Evolutionary conservation across 2,888 invertebrate species (phyloP).

Genomic region (Sepioteuthis lessoniana): DNA sequence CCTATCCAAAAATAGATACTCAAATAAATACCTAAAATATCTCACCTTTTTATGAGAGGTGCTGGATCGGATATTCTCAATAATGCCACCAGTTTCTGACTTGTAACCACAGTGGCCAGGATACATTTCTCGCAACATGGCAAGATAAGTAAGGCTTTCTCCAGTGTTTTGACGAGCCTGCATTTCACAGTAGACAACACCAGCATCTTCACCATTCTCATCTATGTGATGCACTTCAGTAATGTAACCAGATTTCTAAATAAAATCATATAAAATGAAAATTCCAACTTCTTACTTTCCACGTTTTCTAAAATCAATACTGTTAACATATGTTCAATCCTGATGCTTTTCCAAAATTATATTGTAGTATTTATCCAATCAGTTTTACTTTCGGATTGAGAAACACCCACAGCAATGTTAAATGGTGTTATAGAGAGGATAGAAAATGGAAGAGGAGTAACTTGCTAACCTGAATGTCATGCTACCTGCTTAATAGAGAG

Average conservation of each 20-base stretch:
- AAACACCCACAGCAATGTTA: too few species aligned
- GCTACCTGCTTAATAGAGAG: too few species aligned
- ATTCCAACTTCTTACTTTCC: too few species aligned
- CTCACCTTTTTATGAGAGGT: conserved; percentile 86
- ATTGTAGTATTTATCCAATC: too few species aligned
- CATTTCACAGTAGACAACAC: conserved; percentile 97
- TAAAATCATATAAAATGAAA: conserved; percentile 49
- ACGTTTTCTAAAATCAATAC: too few species aligned
- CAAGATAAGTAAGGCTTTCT: conserved; percentile 82
- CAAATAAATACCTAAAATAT: background rate
- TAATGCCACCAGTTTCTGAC: conserved; percentile 87
- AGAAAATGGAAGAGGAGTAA: too few species aligned
- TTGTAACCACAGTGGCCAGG: conserved; percentile 88
- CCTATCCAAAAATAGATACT: background rate
- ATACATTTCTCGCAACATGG: conserved; percentile 83
- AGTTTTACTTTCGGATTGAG: too few species aligned
- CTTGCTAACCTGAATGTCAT: too few species aligned
- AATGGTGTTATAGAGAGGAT: too few species aligned
- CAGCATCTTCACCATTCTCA: conserved; percentile 90
- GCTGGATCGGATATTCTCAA: conserved; percentile 87
- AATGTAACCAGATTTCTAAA: conserved; percentile 84
- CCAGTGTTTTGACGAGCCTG: conserved; percentile 89
- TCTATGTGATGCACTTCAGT: conserved; percentile 95
- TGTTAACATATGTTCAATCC: too few species aligned
- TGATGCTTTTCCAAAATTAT: too few species aligned